Conservation (phyloP, 2,113 vertebrate species). For the Plecotus auritus region DNA sequence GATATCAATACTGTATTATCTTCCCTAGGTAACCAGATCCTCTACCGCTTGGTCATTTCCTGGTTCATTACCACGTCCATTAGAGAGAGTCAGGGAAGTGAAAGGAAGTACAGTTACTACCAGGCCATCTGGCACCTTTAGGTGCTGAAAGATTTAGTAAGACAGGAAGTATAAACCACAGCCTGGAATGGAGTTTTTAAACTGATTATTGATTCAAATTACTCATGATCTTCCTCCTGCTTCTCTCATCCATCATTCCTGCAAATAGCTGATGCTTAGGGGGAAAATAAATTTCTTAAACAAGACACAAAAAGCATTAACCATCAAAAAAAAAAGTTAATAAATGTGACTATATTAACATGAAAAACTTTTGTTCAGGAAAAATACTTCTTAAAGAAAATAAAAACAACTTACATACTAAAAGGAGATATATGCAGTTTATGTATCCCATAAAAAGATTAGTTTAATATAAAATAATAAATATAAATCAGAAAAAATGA, state of each 20-base stretch:
- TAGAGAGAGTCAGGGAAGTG: neutral
- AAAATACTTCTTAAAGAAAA: constrained; percentile 15
- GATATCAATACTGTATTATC: neutral
- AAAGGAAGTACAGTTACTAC: neutral
- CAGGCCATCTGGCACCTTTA: neutral
- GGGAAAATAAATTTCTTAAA: neutral
- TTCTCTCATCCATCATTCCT: constrained; percentile 1
- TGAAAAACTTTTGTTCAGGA: constrained; percentile 2
- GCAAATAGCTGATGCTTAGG: neutral
- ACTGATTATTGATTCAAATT: neutral
- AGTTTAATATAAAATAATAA: neutral
- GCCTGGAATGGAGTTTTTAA: neutral
- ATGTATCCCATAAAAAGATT: neutral
- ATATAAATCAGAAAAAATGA: neutral
- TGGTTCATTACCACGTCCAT: neutral
- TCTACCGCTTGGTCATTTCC: neutral
- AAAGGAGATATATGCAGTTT: neutral
- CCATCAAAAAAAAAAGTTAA: neutral
- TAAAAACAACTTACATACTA: neutral
- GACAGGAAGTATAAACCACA: neutral
- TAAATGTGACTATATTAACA: neutral
- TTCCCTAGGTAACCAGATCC: neutral
- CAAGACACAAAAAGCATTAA: constrained; percentile 1
- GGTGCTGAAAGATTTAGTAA: constrained; percentile 21
- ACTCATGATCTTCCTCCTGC: neutral